A percentile compares a stretch with the other conserved stretches of the same genome.
Conservation (phyloP, 1,140 invertebrate species). For the Wiebesia pumilae region DNA sequence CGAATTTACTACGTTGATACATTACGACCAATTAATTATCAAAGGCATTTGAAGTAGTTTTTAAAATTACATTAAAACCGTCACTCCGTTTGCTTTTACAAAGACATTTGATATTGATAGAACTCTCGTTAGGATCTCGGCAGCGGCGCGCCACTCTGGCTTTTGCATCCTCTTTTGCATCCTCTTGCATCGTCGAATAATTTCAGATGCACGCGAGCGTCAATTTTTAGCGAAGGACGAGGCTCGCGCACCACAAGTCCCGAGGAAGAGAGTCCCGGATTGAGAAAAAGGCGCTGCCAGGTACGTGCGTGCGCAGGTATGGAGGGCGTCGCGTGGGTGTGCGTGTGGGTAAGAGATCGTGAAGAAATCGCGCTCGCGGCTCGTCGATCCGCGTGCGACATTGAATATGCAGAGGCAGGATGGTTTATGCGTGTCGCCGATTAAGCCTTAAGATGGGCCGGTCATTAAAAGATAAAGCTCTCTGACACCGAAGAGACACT, state of each 20-base stretch:
- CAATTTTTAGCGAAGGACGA: neutral
- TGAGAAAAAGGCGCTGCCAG: neutral
- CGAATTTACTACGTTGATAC: too few species aligned
- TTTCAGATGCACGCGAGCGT: too few species aligned
- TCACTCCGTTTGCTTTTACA: too few species aligned
- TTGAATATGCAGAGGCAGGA: slow-evolving; percentile 73
- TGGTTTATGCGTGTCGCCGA: slow-evolving; percentile 74
- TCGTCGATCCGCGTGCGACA: slow-evolving; percentile 54
- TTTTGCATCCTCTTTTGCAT: too few species aligned
- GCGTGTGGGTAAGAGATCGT: slow-evolving; percentile 20
- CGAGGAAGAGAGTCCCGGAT: neutral
- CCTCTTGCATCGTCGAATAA: too few species aligned
- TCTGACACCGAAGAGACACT: slow-evolving; percentile 70
- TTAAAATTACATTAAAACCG: too few species aligned
- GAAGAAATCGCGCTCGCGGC: slow-evolving; percentile 55
- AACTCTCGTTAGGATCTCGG: too few species aligned
- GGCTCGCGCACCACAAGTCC: too few species aligned
- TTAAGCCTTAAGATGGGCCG: slow-evolving; percentile 73
- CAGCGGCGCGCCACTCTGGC: too few species aligned
- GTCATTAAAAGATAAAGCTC: slow-evolving; percentile 73
- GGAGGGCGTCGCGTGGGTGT: neutral
- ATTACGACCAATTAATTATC: too few species aligned
- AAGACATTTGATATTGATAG: too few species aligned
- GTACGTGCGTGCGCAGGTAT: neutral
- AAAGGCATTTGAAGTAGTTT: too few species aligned